Percentiles rank a stretch among this genome's conserved stretches.
These are phyloP conservation scores for Choloepus didactylus DNA, from an alignment of 2,797 vertebrate genomes.

Conservation along the genomic window DNA sequence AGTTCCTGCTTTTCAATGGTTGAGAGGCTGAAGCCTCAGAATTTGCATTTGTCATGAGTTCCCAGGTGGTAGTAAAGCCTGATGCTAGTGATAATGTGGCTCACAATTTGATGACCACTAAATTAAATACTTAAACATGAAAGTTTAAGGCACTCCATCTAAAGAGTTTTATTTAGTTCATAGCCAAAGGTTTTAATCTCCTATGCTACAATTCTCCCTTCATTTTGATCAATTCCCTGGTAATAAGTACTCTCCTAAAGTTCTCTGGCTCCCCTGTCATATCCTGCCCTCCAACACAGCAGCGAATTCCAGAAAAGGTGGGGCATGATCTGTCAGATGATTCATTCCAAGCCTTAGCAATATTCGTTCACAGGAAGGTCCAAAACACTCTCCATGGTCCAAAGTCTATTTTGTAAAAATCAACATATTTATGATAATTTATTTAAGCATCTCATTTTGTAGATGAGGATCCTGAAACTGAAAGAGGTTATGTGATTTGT, in stretches of 20 bases:
- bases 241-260: background rate
- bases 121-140: background rate
- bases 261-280: background rate
- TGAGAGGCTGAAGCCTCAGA: background rate
- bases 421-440: background rate
- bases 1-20: background rate
- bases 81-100: background rate
- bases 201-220: background rate
- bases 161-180: background rate
- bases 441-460: background rate
- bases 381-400: background rate
- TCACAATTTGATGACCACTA: background rate
- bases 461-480: background rate
- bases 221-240: background rate
- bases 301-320: background rate
- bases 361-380: background rate
- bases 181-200: background rate
- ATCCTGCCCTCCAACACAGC: background rate
- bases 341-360: background rate
- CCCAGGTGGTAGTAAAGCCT: background rate
- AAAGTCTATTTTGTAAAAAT: background rate
- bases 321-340: background rate
- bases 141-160: background rate
- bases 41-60: background rate
- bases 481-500: background rate